phyloP scores from a whole-genome alignment of 2,113 vertebrate species.

The Dasypus novemcinctus region DNA sequence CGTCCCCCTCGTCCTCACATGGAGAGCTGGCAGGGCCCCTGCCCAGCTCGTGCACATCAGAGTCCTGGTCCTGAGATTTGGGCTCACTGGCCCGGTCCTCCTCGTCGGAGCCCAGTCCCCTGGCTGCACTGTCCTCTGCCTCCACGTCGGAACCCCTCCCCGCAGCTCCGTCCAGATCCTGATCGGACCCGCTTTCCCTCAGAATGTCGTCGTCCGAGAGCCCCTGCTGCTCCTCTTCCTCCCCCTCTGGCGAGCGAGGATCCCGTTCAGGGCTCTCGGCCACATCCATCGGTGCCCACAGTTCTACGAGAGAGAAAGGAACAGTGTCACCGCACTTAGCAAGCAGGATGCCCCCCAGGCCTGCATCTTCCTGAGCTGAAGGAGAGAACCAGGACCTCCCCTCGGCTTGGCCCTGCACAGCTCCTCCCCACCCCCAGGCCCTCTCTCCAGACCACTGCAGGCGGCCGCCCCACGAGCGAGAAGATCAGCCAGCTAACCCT shows the following conservation, averaged over 20 bases:
- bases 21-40: conserved; percentile 76
- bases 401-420: background rate
- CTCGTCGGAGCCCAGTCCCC: conserved; percentile 81
- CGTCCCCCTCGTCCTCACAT: conserved; percentile 67
- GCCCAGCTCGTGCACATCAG: conserved; percentile 83
- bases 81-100: conserved; percentile 84
- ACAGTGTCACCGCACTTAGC: background rate
- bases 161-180: conserved; percentile 80
- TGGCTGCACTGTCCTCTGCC: conserved; percentile 80
- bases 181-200: conserved; percentile 82
- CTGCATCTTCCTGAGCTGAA: background rate
- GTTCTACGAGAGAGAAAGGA: conserved; percentile 71
- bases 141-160: conserved; percentile 75
- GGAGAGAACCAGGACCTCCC: background rate
- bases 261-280: conserved; percentile 93
- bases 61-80: conserved; percentile 91
- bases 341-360: rapidly evolving
- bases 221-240: conserved; percentile 84
- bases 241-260: conserved; percentile 90
- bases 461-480: background rate
- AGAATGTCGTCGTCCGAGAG: conserved; percentile 88
- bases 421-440: background rate
- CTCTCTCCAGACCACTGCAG: background rate
- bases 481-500: background rate
- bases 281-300: conserved; percentile 91